phyloP scores from a whole-genome alignment of 2,797 vertebrate species.

The Oophaga sylvatica region DNA sequence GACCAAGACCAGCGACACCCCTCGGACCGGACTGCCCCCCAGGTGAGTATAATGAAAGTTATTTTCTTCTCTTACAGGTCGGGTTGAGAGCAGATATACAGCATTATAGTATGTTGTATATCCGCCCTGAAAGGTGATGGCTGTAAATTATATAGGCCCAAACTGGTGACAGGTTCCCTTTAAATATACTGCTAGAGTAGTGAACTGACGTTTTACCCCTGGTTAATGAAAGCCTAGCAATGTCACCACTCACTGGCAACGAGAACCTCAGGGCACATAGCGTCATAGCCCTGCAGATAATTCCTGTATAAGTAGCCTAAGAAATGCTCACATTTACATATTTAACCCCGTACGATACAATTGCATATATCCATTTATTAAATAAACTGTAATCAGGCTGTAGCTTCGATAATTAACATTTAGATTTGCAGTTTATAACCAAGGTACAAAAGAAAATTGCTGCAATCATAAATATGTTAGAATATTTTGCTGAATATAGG shows the following conservation, averaged over 20 bases:
- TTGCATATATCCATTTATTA: not conserved
- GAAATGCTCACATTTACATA: not conserved
- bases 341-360: not conserved
- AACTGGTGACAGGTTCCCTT: too few relatives aligned
- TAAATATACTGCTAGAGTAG: not conserved
- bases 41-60: too few relatives aligned
- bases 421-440: conserved; percentile 73
- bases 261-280: not conserved
- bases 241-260: not conserved
- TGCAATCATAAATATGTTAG: conserved; percentile 71
- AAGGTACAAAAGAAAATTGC: conserved; percentile 71
- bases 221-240: not conserved
- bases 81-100: too few relatives aligned
- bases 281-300: not conserved
- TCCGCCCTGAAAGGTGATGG: too few relatives aligned
- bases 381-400: not conserved
- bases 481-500: conserved; percentile 70
- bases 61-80: too few relatives aligned
- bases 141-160: too few relatives aligned
- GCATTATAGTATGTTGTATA: too few relatives aligned
- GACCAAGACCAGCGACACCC: too few relatives aligned
- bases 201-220: not conserved
- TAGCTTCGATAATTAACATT: conserved; percentile 62
- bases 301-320: not conserved
- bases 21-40: too few relatives aligned